Conservation (phyloP, 2,888 invertebrate species). For the Belgica antarctica region DNA sequence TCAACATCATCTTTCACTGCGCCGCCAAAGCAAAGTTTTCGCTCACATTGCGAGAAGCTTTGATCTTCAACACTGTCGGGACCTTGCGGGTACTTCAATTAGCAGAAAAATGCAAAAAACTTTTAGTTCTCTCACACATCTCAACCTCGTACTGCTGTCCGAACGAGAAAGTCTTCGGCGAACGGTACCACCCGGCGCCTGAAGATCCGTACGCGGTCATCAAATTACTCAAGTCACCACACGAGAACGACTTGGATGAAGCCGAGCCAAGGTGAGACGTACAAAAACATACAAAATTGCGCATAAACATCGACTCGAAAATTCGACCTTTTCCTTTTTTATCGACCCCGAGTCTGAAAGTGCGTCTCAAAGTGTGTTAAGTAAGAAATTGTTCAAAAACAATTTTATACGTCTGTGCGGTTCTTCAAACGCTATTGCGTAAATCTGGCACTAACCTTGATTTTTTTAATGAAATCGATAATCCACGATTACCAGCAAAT, state of each 20-base stretch:
- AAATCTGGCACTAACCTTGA: neutral
- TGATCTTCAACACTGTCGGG: constrained; percentile 82
- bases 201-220: constrained; percentile 65
- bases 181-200: constrained; percentile 70
- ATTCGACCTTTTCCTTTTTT: neutral
- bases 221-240: constrained; percentile 65
- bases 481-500: neutral
- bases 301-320: neutral
- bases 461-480: no score
- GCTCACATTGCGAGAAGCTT: constrained; percentile 75
- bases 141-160: constrained; percentile 93
- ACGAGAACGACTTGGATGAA: constrained; percentile 62
- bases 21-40: constrained; percentile 88
- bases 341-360: no score
- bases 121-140: constrained; percentile 76
- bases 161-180: constrained; percentile 72
- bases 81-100: constrained; percentile 74
- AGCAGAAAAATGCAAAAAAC: constrained; percentile 67
- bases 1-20: constrained; percentile 76
- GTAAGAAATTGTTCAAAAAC: no score
- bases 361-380: no score
- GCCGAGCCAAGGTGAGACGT: constrained; percentile 67
- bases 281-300: neutral
- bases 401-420: no score
- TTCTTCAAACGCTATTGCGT: neutral